Base-by-base conservation (phyloP, 2,888 invertebrate species). In the Athetis lepigone region DNA sequence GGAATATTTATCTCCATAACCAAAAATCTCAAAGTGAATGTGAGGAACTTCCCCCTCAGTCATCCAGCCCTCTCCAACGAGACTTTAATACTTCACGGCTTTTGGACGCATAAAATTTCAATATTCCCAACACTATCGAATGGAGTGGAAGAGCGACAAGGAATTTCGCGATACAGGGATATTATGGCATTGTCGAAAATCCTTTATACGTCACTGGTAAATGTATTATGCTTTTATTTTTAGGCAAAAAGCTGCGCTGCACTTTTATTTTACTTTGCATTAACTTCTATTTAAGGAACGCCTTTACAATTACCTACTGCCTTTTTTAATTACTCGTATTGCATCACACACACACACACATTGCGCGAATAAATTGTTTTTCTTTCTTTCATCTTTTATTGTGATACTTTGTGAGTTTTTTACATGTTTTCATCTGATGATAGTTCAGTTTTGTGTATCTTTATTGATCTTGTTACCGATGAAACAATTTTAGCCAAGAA, bases 51-150 rank as follows among this genome's bases (percentile, higher is more conserved):
- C 40, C 65, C 77, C 60, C 47, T 59, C 54, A 50, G 69, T 59
- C 51, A 69, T 66, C 55, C 57, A 40, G 52, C 67, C 63, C 56
- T 59, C 55, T 16, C 9, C 25, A 60, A 81, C 64, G 77, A 23
- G 77, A 81, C 72, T 80, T 81, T 79, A 79, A 81, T 77, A 81
- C 82, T 74, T 81, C 68, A 76, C 82, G 70, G 68, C 47, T 77
- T 79, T 58, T 66, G 68, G 62, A 45, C 68, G 58, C 68, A 75
- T 81, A 65, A 69, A 72, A 80, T 81, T 81, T 80, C 80, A 80
- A 80, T 80, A 81, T 79, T 58, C 63, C 52, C 50, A 51, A 71
- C 74, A 68, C 77, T 75, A 77, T 72, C 56, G 72, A 70, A 69
- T 66, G 65, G 13, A 54, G 73, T 69, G 73, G 68, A 81, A 73